phyloP scores from a whole-genome alignment of 2,797 vertebrate genomes.

The Phrynocephalus vlangalii region DNA sequence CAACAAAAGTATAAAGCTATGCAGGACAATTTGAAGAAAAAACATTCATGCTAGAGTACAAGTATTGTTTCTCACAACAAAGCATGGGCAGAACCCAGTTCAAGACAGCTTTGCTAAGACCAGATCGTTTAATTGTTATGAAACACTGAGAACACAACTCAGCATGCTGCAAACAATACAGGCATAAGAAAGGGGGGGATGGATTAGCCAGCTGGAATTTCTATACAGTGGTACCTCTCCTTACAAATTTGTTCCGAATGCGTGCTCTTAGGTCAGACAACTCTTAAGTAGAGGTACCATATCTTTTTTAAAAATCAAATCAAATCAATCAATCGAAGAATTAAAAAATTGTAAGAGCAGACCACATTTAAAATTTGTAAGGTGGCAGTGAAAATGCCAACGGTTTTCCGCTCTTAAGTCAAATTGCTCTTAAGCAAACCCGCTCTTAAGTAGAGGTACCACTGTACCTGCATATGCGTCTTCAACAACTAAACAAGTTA shows the following conservation, averaged over 20 bases:
- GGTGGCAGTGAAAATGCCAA: no score
- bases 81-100: constrained; percentile 7
- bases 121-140: constrained; percentile 8
- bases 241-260: no score
- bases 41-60: background rate
- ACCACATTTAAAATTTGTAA: no score
- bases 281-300: no score
- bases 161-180: background rate
- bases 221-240: no score
- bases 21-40: background rate
- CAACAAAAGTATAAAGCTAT: background rate
- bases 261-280: no score
- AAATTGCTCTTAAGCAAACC: no score
- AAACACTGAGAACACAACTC: constrained; percentile 7
- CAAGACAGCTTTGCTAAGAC: constrained; percentile 15
- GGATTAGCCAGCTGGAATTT: background rate
- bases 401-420: no score
- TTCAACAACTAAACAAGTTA: background rate
- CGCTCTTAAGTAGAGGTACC: no score
- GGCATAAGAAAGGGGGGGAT: background rate
- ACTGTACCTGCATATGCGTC: background rate
- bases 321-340: no score
- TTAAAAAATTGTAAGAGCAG: no score
- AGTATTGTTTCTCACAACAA: constrained; percentile 37
- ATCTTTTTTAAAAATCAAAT: no score